Conservation (phyloP, 1,140 invertebrate species). For the Neodiprion lecontei region DNA sequence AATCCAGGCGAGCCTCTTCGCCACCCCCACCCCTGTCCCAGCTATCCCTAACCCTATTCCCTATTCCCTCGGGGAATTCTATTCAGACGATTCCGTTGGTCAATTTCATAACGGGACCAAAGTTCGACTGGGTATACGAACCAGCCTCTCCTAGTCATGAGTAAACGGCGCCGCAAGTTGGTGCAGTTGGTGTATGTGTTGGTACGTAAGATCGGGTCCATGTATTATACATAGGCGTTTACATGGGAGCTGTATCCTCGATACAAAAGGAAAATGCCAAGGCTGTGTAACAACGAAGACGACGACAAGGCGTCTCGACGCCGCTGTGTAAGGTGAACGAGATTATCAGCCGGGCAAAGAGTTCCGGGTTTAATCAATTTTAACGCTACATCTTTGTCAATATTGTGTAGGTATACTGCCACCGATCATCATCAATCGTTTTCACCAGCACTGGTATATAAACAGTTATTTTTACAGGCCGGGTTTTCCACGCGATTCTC, state of each 20-base stretch:
- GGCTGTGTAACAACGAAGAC: background rate
- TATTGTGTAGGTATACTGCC: background rate
- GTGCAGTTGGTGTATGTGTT: background rate
- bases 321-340: background rate
- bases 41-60: no score
- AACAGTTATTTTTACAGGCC: background rate
- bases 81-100: background rate
- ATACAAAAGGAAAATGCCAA: background rate
- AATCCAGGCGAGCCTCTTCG: background rate
- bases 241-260: no score
- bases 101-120: conserved; percentile 5
- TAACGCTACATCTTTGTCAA: conserved; percentile 4
- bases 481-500: background rate
- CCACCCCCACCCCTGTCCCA: background rate
- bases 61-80: background rate
- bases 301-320: background rate
- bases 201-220: background rate
- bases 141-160: background rate
- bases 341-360: background rate
- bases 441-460: background rate
- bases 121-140: background rate
- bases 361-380: background rate
- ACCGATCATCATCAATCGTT: background rate
- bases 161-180: background rate
- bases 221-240: background rate